Evolutionary conservation across 2,888 invertebrate genomes (phyloP).

Genomic region (Crocallis elinguaria): DNA sequence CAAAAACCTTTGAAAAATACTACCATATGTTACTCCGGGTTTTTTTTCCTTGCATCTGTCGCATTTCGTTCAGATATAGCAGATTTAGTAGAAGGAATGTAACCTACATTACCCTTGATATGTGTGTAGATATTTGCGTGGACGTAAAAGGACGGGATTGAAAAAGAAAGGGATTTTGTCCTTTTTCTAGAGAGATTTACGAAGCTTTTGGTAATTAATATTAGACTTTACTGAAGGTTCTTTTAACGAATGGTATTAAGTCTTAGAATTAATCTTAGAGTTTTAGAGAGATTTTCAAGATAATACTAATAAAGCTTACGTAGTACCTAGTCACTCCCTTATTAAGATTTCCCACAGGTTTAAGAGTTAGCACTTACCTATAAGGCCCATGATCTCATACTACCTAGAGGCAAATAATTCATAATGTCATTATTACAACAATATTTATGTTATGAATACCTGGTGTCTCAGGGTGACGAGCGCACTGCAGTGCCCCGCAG

Average conservation of each 20-base stretch:
- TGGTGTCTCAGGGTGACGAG: too few relatives aligned
- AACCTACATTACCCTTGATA: constrained; percentile 28
- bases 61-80: constrained; percentile 49
- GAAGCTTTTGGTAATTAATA: constrained; percentile 21
- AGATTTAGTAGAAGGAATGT: constrained; percentile 41
- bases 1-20: constrained; percentile 66
- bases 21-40: constrained; percentile 58
- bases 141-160: constrained; percentile 20
- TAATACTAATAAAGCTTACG: too few relatives aligned
- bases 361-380: too few relatives aligned
- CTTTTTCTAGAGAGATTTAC: constrained; percentile 5
- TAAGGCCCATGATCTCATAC: too few relatives aligned
- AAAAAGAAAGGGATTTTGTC: constrained; percentile 14
- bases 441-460: too few relatives aligned
- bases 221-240: constrained; percentile 9
- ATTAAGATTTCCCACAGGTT: too few relatives aligned
- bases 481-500: too few relatives aligned
- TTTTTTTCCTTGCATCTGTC: constrained; percentile 53
- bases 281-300: too few relatives aligned
- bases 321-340: too few relatives aligned
- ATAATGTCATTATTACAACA: too few relatives aligned
- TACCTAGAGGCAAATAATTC: too few relatives aligned
- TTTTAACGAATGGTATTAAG: neutral
- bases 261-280: neutral
- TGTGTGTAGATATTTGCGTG: constrained; percentile 25